Percentiles rank a stretch among this genome's conserved stretches.
Conservation (phyloP, 1,140 invertebrate genomes). For the Lethocerus indicus region DNA sequence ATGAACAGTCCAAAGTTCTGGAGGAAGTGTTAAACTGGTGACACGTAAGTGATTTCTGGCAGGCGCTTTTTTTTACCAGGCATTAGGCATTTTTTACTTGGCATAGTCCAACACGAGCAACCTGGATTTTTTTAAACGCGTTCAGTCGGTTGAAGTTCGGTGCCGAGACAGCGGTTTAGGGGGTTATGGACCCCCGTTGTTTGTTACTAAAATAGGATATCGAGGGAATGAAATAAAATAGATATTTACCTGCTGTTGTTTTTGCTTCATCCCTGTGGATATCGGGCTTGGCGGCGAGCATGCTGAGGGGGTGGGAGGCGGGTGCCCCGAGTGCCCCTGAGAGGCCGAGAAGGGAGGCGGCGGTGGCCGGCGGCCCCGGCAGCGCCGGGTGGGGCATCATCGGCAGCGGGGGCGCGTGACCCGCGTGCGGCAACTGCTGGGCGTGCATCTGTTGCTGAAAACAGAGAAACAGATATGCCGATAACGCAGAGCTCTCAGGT, state of each 20-base stretch:
- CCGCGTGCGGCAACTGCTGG: slow-evolving; percentile 61
- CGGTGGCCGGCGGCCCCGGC: slow-evolving; percentile 34
- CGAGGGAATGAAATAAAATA: neutral
- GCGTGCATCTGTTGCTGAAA: slow-evolving; percentile 62
- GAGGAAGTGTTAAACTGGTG: no score
- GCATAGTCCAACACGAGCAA: no score
- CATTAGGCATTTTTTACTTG: no score
- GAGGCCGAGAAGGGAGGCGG: slow-evolving; percentile 34
- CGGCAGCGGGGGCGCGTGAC: slow-evolving; percentile 46
- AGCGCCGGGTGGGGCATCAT: slow-evolving; percentile 56
- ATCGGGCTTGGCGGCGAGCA: slow-evolving; percentile 51
- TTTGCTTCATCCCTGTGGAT: slow-evolving; percentile 48
- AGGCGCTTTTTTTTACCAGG: no score
- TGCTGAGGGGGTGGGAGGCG: slow-evolving; percentile 46
- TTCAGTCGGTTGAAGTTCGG: no score
- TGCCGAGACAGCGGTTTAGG: no score
- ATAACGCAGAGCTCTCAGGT: no score
- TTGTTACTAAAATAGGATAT: neutral
- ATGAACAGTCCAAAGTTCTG: no score
- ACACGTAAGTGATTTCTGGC: no score
- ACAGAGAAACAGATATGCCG: no score
- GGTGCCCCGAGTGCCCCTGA: slow-evolving; percentile 30
- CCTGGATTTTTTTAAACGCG: no score
- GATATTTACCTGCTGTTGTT: slow-evolving; percentile 48
- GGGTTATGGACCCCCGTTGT: no score